These are phyloP conservation scores for Polyommatus icarus DNA, from an alignment of 2,888 invertebrate genomes.

Conservation along the genomic window DNA sequence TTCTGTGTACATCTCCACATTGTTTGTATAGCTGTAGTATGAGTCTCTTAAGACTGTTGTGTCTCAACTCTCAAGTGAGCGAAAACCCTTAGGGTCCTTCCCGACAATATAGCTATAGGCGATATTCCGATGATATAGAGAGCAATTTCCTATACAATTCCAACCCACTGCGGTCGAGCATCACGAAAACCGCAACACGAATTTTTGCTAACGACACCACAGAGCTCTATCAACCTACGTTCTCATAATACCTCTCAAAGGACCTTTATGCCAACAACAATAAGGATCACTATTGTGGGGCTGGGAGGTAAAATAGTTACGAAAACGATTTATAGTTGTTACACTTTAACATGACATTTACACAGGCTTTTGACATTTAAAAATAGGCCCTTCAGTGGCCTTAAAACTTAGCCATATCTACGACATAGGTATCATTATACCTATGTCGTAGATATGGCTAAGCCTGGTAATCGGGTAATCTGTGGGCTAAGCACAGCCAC, in stretches of 20 bases:
- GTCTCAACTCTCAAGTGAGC: too few relatives aligned
- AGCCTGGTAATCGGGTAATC: too few relatives aligned
- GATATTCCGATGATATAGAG: background rate
- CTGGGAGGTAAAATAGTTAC: background rate
- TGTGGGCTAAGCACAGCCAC: too few relatives aligned
- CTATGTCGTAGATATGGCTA: background rate
- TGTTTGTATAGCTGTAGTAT: too few relatives aligned
- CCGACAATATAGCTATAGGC: background rate
- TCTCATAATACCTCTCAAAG: background rate
- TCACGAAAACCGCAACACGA: constrained; percentile 16
- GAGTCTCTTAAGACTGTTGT: too few relatives aligned
- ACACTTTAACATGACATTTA: background rate
- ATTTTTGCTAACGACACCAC: constrained; percentile 14
- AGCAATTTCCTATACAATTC: background rate
- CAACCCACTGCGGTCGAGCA: background rate
- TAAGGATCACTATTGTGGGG: background rate
- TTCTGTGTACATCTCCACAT: too few relatives aligned
- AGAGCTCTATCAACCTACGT: background rate
- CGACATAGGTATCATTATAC: too few relatives aligned
- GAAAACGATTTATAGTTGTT: background rate
- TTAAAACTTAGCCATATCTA: too few relatives aligned
- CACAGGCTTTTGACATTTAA: constrained; percentile 11
- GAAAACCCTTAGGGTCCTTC: background rate
- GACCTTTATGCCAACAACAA: background rate
- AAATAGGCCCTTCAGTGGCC: constrained; percentile 1